Evolutionary conservation across 2,797 vertebrate species (phyloP).

Genomic region (Macropodus opercularis): DNA sequence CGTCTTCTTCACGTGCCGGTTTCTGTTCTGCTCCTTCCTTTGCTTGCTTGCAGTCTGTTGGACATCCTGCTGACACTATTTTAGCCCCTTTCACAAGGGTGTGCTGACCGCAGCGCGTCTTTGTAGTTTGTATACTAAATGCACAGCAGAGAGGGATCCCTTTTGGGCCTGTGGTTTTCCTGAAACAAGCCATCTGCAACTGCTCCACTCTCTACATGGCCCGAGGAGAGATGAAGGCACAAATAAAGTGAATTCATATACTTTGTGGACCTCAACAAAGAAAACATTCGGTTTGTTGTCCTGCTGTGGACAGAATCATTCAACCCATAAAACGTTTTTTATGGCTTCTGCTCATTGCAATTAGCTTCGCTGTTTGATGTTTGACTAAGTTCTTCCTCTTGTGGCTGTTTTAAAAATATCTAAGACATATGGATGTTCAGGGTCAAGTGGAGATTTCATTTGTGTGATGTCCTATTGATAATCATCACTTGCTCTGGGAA

Average conservation of each 20-base stretch:
- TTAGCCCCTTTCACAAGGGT: conserved; percentile 80
- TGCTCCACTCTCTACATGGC: conserved; percentile 68
- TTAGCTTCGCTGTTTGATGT: conserved; percentile 48
- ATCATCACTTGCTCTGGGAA: conserved; percentile 39
- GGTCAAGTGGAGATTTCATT: conserved; percentile 13
- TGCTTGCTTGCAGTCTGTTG: conserved; percentile 65
- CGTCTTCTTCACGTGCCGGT: conserved; percentile 17
- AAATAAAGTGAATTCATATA: conserved; percentile 69
- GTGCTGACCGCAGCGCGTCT: conserved; percentile 78
- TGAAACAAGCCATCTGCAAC: conserved; percentile 79
- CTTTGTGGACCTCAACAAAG: conserved; percentile 54
- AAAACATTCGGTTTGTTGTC: conserved; percentile 59
- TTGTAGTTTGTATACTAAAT: conserved; percentile 83
- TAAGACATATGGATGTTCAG: conserved; percentile 3
- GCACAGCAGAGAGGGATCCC: conserved; percentile 74
- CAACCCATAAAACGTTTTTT: conserved; percentile 54
- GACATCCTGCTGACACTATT: conserved; percentile 80
- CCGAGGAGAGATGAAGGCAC: conserved; percentile 65
- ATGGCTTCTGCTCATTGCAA: conserved; percentile 44
- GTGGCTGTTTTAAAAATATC: not conserved
- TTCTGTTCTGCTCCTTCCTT: conserved; percentile 17
- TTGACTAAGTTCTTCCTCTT: conserved; percentile 27
- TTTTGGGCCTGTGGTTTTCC: conserved; percentile 79
- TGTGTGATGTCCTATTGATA: conserved; percentile 24
- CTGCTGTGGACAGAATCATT: conserved; percentile 48